Evolutionary conservation across 2,797 vertebrate species (phyloP), one percentile per base, ranked within the genome.

Genomic region (Clamator glandarius): DNA sequence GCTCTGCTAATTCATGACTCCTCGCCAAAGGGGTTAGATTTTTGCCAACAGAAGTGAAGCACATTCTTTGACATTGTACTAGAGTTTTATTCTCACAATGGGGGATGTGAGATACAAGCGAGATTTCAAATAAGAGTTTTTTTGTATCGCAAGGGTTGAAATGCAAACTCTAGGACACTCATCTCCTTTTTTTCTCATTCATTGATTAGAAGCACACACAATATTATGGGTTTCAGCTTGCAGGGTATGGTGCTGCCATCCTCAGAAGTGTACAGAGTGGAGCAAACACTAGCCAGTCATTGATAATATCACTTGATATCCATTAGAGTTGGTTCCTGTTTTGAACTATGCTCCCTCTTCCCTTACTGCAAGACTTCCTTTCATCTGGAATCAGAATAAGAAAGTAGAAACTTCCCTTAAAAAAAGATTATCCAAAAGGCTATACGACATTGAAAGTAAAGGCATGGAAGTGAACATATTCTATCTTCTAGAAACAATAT

Each of bases 1-100:
- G 80, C 85, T 77, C 66, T 74, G 75, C 73, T 85, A 91, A 84
- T 90, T 93, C 85, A 46, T 31, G 24, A 73, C 41, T 94, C 52
- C 44, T 92, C 88, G 87, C 83, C 10, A 9, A 24, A 88, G 57
- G 64, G 67, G 55, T 67, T 84, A 81, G 80, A 51, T 88, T 95
- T 92, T 94, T 95, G 95, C 89, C 86, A 83, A 91, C 1, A 13
- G 73, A 95, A 90, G 79, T 11, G 4, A 76, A 96, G 67, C 52
- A 69, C 16, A 66, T 90, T 95, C 63, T 88, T 39, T 75, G 64
- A 91, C 55, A 35, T 62, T 2, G 3, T 88, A 55, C 82, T 94
- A 76, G 57, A 52, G 41, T 86, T 94, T 96, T 59, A 76, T 72
- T 55, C 66, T 95, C 83, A 88, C 91, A 90, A 57, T 31, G 52